Evolutionary conservation across 37 sponge, comb jelly and placozoan genomes (phyloP).

Genomic region (Corticium candelabrum): DNA sequence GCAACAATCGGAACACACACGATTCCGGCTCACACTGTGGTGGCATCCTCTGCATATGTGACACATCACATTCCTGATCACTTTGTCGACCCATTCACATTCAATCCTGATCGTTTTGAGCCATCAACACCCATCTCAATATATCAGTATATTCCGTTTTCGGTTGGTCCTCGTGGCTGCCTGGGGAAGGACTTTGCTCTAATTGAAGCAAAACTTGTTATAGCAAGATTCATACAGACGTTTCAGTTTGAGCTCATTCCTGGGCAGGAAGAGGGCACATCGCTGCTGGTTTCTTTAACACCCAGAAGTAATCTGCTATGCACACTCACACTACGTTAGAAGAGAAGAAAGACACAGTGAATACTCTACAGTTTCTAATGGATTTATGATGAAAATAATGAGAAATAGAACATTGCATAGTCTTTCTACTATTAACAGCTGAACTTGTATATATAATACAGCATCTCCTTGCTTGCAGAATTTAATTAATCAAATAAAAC

Average conservation of each 20-base stretch:
- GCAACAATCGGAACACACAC: background rate
- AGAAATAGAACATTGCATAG: no score
- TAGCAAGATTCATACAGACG: slow-evolving; percentile 1
- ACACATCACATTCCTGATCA: background rate
- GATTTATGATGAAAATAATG: no score
- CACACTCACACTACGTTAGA: background rate
- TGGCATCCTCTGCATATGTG: background rate
- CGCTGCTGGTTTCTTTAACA: background rate
- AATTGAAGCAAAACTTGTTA: slow-evolving; percentile 9
- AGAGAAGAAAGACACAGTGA: no score
- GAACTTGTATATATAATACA: no score
- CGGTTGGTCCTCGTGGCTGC: slow-evolving; percentile 13
- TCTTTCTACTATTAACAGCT: no score
- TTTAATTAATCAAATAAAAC: no score
- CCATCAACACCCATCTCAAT: background rate
- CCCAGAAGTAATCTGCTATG: background rate
- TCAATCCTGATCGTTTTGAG: slow-evolving; percentile 24
- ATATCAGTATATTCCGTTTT: slow-evolving; percentile 18
- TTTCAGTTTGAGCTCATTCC: slow-evolving; percentile 1
- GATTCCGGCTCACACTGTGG: background rate
- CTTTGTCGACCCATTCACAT: slow-evolving; percentile 10
- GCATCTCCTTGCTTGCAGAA: no score
- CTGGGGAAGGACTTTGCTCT: slow-evolving; percentile 19
- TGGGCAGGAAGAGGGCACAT: background rate
- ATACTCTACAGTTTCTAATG: no score